These are phyloP conservation scores for Erpetoichthys calabaricus DNA, from an alignment of 2,797 vertebrate genomes.

Conservation along the genomic window DNA sequence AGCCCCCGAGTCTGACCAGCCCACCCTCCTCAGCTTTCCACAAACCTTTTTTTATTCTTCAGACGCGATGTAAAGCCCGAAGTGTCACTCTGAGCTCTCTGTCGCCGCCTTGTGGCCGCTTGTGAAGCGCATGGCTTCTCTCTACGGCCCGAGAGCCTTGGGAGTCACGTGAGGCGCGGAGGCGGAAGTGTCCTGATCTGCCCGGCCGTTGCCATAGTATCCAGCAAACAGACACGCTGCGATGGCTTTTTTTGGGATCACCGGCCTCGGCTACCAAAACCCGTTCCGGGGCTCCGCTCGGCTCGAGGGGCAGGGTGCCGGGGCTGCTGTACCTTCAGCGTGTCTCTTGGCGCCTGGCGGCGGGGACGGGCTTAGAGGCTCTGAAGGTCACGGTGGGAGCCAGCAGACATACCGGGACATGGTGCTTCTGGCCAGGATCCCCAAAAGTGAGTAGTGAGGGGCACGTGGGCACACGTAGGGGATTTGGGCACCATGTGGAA, in stretches of 20 bases:
- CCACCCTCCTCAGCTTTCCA: too few species aligned
- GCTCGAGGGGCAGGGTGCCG: not conserved
- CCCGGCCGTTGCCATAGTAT: not conserved
- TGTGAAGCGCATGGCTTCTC: too few species aligned
- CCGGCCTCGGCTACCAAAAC: slow-evolving; percentile 48
- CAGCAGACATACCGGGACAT: slow-evolving; percentile 34
- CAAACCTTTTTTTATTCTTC: too few species aligned
- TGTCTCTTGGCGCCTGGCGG: not conserved
- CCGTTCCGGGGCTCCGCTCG: slow-evolving; percentile 22
- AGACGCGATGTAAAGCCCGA: too few species aligned
- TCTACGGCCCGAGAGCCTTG: slow-evolving; percentile 6
- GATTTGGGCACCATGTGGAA: too few species aligned
- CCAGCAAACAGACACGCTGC: not conserved
- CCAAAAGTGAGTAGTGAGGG: slow-evolving; percentile 25
- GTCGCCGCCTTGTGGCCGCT: too few species aligned
- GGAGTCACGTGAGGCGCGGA: not conserved
- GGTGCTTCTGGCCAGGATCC: slow-evolving; percentile 20
- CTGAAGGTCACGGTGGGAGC: slow-evolving; percentile 38
- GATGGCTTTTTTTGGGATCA: slow-evolving; percentile 61
- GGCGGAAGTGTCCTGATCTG: not conserved
- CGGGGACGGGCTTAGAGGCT: slow-evolving; percentile 18
- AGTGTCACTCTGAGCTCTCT: too few species aligned
- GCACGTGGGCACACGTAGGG: too few species aligned
- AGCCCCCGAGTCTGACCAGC: too few species aligned
- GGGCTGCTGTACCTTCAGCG: not conserved